These are phyloP conservation scores for Acanthopagrus latus DNA, from an alignment of 2,797 vertebrate species.

Conservation along the genomic window DNA sequence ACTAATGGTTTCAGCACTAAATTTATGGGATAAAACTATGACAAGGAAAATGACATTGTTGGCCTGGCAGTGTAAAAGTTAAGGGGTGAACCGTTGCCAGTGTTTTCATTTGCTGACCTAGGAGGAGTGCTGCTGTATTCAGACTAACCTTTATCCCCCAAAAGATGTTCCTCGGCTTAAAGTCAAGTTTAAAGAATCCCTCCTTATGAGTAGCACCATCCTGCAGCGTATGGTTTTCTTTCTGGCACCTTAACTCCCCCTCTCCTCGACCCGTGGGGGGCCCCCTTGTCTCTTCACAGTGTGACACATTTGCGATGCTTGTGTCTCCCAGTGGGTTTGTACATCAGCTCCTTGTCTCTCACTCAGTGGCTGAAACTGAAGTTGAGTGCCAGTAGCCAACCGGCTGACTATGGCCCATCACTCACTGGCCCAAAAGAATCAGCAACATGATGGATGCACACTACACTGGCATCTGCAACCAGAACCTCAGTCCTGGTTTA, in stretches of 20 bases:
- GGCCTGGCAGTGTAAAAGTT: not conserved
- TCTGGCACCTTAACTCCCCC: not conserved
- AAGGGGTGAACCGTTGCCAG: not conserved
- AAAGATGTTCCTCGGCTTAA: conserved; percentile 5
- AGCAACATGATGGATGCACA: conserved; percentile 67
- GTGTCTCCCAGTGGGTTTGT: conserved; percentile 53
- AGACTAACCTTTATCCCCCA: conserved; percentile 12
- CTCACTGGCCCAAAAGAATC: conserved; percentile 72
- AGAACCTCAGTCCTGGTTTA: conserved; percentile 64
- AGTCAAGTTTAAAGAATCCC: conserved; percentile 16
- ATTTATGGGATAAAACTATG: too few relatives aligned
- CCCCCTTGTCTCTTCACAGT: conserved; percentile 53
- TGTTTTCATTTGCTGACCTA: conserved; percentile 26
- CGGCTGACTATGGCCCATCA: conserved; percentile 70
- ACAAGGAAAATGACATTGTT: not conserved
- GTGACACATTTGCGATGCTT: conserved; percentile 58
- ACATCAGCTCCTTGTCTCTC: conserved; percentile 68
- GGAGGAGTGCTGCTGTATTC: not conserved
- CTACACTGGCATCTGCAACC: conserved; percentile 67
- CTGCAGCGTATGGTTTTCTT: conserved; percentile 4
- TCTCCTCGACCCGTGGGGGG: not conserved
- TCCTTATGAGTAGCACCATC: conserved; percentile 3
- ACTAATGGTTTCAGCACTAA: too few relatives aligned
- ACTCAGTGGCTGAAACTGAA: conserved; percentile 70
- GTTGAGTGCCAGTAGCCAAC: conserved; percentile 45